Conservation (phyloP, 2,888 invertebrate species). For the Leptopilina syphax region DNA sequence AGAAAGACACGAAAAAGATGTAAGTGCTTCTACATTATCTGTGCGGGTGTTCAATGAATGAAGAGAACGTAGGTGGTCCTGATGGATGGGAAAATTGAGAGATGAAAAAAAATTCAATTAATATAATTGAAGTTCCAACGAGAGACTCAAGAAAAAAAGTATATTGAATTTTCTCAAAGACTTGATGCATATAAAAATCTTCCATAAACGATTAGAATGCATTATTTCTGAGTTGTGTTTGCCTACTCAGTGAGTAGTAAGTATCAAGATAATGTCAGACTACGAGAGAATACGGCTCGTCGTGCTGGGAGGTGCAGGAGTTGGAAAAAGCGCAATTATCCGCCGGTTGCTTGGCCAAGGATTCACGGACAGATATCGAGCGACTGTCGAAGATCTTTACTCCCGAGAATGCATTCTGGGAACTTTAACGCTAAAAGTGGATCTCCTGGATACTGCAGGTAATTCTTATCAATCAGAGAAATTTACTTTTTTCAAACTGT, state of each 20-base stretch:
- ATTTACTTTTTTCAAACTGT: neutral
- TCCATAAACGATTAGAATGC: neutral
- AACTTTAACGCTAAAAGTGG: slow-evolving; percentile 84
- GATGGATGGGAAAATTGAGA: neutral
- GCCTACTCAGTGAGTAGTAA: neutral
- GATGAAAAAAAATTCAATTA: slow-evolving; percentile 36
- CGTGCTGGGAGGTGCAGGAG: slow-evolving; percentile 88
- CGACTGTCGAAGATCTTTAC: slow-evolving; percentile 93
- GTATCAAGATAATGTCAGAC: slow-evolving; percentile 80
- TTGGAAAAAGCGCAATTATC: slow-evolving; percentile 91
- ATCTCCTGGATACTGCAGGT: slow-evolving; percentile 75
- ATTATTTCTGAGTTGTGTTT: neutral
- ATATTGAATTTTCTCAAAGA: slow-evolving; percentile 32
- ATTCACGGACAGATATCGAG: slow-evolving; percentile 88
- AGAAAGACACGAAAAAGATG: slow-evolving; percentile 4
- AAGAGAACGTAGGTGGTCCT: neutral
- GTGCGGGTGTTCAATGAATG: slow-evolving; percentile 5
- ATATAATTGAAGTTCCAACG: neutral
- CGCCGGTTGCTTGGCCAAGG: slow-evolving; percentile 88
- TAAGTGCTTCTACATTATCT: neutral
- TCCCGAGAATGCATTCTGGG: slow-evolving; percentile 90
- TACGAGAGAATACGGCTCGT: slow-evolving; percentile 90
- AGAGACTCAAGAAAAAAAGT: neutral
- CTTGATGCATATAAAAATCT: neutral
- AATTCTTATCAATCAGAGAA: slow-evolving; percentile 14